Evolutionary conservation across 2,797 vertebrate genomes (phyloP).

Genomic region (Hozukius guyotensis): DNA sequence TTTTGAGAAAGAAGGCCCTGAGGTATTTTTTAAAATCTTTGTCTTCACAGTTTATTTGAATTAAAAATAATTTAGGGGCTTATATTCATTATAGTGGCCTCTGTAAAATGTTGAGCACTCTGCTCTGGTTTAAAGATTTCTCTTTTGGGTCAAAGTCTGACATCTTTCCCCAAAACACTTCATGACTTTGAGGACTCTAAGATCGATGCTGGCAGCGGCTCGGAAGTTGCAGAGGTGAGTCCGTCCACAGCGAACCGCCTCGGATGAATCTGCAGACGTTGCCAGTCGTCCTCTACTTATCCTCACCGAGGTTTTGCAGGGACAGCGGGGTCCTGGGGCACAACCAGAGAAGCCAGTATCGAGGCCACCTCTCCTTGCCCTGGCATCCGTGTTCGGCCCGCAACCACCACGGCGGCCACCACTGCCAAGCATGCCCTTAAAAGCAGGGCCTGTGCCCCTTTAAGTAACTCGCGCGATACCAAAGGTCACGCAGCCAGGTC

Average conservation of each 20-base stretch:
- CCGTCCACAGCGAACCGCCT: conserved; percentile 45
- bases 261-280: conserved; percentile 56
- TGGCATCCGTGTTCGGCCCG: conserved; percentile 74
- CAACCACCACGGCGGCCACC: conserved; percentile 70
- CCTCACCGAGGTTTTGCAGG: conserved; percentile 59
- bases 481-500: conserved; percentile 86
- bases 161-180: conserved; percentile 38
- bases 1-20: conserved; percentile 64
- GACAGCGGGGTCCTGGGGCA: conserved; percentile 65
- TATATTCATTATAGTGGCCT: too few species aligned
- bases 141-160: conserved; percentile 46
- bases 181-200: conserved; percentile 71
- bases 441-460: conserved; percentile 79
- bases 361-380: conserved; percentile 74
- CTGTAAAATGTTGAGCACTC: not conserved
- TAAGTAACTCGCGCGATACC: conserved; percentile 79
- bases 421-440: conserved; percentile 81
- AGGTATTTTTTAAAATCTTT: conserved; percentile 17
- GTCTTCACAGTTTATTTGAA: not conserved
- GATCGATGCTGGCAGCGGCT: conserved; percentile 54
- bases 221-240: conserved; percentile 64
- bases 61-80: not conserved
- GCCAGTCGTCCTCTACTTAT: conserved; percentile 73
- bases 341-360: conserved; percentile 58
- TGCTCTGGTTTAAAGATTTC: not conserved